Evolutionary conservation across 2,888 invertebrate genomes (phyloP), one percentile per base, ranked within the genome.

Genomic region (Halocaridina rubra): DNA sequence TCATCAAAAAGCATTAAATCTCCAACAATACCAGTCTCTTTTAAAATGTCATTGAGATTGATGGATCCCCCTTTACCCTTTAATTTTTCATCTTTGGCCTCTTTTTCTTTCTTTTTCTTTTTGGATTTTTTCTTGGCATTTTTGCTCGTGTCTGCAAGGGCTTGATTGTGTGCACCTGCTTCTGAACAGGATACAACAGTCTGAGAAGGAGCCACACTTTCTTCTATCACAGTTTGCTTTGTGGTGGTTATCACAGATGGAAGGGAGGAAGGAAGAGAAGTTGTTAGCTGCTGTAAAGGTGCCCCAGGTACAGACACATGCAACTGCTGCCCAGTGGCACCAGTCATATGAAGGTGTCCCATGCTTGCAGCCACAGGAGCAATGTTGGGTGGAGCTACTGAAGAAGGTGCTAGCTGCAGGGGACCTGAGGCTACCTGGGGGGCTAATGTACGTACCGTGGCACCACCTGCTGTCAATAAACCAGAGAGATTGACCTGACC

Each of bases 401-500:
- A 80, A 16, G 79, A 71, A n/a, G 84, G 84, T 22, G 84, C 86
- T 13, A 86, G 72, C 39, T 88, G 88, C 24, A 88, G 46, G 19
- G 86, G 84, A 10, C 84, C 84, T 67, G 88, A 76, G 5, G 82
- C 74, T 29, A 88, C 67, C 24, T 80, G 81, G 27, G 86, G 86
- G 29, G 88, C 78, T 46, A 88, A 67, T 3, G 86, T 84, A 8
- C 88, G 80, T 59, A 88, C 57, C 4, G 87, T 80, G 10, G 80
- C 79, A 69, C 86, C 82, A 22, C 82, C 76, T 57, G 85, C 53
- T 46, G 87, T 33, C 57, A 86, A 32, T 16, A 85, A 76, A 24
- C 85, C 76, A 19, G 81, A 86, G n/a, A 88, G 78, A 69, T 88
- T 88, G 22, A 84, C 84, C 32, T 86, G 88, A 30, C 89, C 89